Evolutionary conservation across 2,113 vertebrate species (phyloP).

Genomic region (Lethenteron reissneri): DNA sequence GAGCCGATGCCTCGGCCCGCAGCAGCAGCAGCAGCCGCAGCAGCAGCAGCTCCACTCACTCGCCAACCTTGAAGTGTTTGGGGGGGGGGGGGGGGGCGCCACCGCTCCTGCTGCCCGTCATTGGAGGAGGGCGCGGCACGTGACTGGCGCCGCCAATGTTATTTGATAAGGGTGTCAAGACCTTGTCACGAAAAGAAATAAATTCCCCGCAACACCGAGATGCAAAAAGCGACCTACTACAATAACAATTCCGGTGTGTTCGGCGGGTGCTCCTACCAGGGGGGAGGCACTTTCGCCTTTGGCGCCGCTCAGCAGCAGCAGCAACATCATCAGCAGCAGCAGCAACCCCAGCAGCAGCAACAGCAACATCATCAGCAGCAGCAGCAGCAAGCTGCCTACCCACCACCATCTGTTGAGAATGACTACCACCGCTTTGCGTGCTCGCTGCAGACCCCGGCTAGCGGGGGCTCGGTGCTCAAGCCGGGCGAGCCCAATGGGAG

Average conservation of each 20-base stretch:
- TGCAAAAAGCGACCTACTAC: constrained; percentile 99
- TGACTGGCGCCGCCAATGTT: constrained; percentile 99
- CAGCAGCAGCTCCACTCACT: too few species aligned
- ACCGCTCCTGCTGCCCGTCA: constrained; percentile 21
- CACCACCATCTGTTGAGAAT: constrained; percentile 59
- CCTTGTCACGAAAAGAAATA: constrained; percentile 97
- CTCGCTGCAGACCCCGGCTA: constrained; percentile 65
- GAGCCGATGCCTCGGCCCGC: too few species aligned
- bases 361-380: background rate
- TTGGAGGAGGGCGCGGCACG: constrained; percentile 87
- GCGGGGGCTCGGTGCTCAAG: constrained; percentile 50
- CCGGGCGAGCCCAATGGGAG: constrained; percentile 55
- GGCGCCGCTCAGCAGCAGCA: constrained; percentile 90
- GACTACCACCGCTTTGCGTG: constrained; percentile 87
- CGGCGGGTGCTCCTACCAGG: constrained; percentile 93
- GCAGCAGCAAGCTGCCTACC: constrained; percentile 7
- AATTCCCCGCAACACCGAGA: constrained; percentile 97
- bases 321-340: constrained; percentile 49
- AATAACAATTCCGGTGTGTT: constrained; percentile 85
- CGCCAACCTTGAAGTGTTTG: too few species aligned
- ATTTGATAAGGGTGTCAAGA: constrained; percentile 97
- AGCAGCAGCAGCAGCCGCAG: too few species aligned
- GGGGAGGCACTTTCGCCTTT: constrained; percentile 93
- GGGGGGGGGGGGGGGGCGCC: too few species aligned
- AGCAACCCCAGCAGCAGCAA: background rate